These are phyloP conservation scores for Ailurus styani DNA, from an alignment of 2,113 vertebrate species.

Conservation along the genomic window DNA sequence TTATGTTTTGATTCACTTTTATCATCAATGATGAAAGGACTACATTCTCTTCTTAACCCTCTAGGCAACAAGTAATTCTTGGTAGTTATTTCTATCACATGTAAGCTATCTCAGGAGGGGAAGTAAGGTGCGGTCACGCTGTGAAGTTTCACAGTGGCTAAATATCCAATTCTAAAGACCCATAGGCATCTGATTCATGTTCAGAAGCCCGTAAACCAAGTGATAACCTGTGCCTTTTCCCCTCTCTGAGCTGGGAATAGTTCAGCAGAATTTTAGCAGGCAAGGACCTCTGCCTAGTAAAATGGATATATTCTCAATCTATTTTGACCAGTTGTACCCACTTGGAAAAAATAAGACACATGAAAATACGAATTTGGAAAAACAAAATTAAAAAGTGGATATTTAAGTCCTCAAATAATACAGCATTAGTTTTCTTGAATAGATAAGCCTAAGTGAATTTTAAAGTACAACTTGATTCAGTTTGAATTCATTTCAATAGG, in stretches of 20 bases:
- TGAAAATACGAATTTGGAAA: background rate
- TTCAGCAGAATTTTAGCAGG: background rate
- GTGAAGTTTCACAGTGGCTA: background rate
- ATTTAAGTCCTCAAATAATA: background rate
- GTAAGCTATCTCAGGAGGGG: background rate
- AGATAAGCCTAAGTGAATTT: background rate
- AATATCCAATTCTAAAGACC: background rate
- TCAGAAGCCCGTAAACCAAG: background rate
- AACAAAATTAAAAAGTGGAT: background rate
- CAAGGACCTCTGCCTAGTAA: background rate
- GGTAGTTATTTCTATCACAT: background rate
- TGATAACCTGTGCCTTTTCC: background rate
- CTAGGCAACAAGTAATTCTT: background rate
- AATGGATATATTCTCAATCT: background rate
- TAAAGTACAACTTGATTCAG: background rate
- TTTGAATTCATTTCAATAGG: background rate
- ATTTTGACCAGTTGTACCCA: background rate
- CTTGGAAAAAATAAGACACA: background rate
- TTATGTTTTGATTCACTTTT: slow-evolving; percentile 37
- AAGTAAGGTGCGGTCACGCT: background rate
- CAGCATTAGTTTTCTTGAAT: background rate
- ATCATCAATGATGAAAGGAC: background rate
- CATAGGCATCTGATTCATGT: background rate
- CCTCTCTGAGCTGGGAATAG: background rate
- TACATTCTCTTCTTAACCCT: background rate